A percentile compares a stretch with the other conserved stretches of the same genome.
Evolutionary conservation across 2,113 vertebrate genomes (phyloP).

Genomic region (Typhlomys cinereus): DNA sequence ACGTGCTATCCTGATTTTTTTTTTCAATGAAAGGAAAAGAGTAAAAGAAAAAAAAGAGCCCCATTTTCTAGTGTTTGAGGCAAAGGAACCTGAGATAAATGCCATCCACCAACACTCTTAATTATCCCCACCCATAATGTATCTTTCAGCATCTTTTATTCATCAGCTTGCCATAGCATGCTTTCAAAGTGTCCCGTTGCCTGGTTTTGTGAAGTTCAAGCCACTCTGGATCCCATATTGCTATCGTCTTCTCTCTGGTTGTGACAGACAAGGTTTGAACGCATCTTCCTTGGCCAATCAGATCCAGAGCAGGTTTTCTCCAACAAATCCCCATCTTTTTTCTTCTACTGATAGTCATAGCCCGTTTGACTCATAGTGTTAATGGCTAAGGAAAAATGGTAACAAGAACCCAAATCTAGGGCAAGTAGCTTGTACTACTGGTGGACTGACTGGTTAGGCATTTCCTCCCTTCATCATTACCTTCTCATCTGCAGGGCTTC

Average conservation of each 20-base stretch:
- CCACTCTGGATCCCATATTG: neutral
- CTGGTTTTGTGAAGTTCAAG: neutral
- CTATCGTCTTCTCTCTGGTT: neutral
- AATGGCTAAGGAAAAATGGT: neutral
- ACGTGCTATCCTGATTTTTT: neutral
- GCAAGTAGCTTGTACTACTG: rapidly evolving
- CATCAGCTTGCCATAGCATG: rapidly evolving
- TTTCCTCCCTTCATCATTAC: neutral
- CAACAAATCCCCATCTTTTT: neutral
- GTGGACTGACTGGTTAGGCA: neutral
- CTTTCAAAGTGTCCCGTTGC: neutral
- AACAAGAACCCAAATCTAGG: neutral
- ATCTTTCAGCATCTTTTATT: neutral
- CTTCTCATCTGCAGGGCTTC: neutral
- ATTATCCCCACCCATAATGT: neutral
- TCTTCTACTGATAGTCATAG: neutral
- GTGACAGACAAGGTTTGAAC: neutral
- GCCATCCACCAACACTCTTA: neutral
- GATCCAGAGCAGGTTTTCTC: neutral
- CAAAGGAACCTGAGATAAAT: neutral
- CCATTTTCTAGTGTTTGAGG: neutral
- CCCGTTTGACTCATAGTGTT: neutral
- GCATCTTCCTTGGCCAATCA: neutral
- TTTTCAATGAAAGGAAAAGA: neutral
- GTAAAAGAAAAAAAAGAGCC: neutral